Percentiles rank a stretch among this genome's conserved stretches.
Evolutionary conservation across 2,797 vertebrate species (phyloP).

Genomic region (Natrix natrix): DNA sequence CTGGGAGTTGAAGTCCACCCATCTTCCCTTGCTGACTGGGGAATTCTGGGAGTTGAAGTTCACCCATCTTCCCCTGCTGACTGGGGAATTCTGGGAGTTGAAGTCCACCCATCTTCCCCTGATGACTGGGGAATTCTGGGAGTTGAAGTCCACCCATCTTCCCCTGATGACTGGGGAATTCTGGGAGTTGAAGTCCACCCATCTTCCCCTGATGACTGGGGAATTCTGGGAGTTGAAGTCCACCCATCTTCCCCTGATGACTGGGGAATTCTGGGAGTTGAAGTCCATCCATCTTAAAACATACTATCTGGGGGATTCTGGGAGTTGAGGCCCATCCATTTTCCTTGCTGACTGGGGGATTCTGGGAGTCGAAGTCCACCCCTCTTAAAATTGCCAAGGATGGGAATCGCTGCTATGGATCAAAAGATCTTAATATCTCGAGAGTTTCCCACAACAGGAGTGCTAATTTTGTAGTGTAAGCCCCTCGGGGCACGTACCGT

Average conservation of each 20-base stretch:
- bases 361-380: background rate
- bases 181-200: too few relatives aligned
- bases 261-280: background rate
- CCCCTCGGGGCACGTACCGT: background rate
- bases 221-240: too few relatives aligned
- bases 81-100: too few relatives aligned
- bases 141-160: too few relatives aligned
- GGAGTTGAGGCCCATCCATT: too few relatives aligned
- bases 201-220: accelerated
- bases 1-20: too few relatives aligned
- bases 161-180: accelerated
- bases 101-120: background rate
- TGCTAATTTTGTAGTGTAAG: background rate
- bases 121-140: background rate
- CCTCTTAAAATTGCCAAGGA: background rate
- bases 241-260: background rate
- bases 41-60: too few relatives aligned
- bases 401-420: background rate
- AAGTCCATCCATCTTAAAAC: too few relatives aligned
- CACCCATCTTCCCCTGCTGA: too few relatives aligned
- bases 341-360: accelerated
- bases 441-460: background rate
- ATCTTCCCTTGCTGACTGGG: too few relatives aligned
- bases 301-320: too few relatives aligned
- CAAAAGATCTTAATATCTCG: background rate